Conservation (phyloP, 2,797 vertebrate genomes). For the Jordanella pulchra region DNA sequence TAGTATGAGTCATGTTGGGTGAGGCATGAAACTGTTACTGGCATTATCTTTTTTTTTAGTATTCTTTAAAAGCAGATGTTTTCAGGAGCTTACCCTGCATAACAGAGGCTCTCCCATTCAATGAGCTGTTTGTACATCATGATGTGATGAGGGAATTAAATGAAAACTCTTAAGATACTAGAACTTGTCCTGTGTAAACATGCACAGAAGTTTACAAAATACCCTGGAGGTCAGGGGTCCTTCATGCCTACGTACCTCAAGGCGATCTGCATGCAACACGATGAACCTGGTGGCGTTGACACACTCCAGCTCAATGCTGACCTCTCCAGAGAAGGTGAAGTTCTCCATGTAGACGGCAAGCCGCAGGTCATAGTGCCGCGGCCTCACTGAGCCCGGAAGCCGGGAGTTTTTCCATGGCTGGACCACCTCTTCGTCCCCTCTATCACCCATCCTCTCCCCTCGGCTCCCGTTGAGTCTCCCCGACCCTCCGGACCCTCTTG, state of each 20-base stretch:
- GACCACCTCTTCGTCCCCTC: slow-evolving; percentile 62
- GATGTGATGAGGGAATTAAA: no score
- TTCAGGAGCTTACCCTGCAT: background rate
- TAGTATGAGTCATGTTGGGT: no score
- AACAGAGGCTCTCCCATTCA: background rate
- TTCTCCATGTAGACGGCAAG: slow-evolving; percentile 93
- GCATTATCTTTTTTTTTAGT: no score
- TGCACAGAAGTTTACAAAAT: background rate
- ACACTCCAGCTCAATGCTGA: slow-evolving; percentile 92
- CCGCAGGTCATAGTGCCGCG: slow-evolving; percentile 92
- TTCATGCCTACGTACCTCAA: slow-evolving; percentile 75
- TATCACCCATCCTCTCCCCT: slow-evolving; percentile 61
- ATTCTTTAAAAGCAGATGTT: no score
- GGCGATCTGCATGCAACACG: slow-evolving; percentile 89
- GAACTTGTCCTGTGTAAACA: background rate
- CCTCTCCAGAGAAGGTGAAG: slow-evolving; percentile 94
- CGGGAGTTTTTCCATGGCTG: slow-evolving; percentile 87
- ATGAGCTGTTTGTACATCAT: no score
- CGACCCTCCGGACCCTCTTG: slow-evolving; percentile 61
- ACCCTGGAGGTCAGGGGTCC: background rate
- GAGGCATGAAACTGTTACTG: no score
- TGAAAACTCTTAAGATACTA: no score
- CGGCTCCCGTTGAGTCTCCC: slow-evolving; percentile 72
- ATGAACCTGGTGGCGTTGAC: slow-evolving; percentile 89
- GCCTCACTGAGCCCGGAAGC: slow-evolving; percentile 84